Conservation (phyloP, 2,113 vertebrate species). For the Chamaetylas fuelleborni region DNA sequence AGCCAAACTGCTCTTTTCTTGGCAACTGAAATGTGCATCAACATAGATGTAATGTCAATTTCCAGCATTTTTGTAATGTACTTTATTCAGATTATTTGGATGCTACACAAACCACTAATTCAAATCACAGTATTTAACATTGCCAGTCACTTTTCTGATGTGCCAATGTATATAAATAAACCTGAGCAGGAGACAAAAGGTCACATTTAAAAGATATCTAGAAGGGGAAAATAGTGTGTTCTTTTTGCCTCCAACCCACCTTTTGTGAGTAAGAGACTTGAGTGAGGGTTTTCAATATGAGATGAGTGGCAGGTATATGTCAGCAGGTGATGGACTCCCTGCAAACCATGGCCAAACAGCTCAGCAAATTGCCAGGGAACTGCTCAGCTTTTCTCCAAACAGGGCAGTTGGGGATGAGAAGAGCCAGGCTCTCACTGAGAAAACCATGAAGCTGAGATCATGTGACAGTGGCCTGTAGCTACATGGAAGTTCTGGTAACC, state of each 20-base stretch:
- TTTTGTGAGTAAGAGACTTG: not conserved
- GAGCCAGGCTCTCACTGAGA: not conserved
- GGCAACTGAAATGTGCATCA: constrained; percentile 14
- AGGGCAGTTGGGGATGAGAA: not conserved
- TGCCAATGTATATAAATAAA: not conserved
- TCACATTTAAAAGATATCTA: not conserved
- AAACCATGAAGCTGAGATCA: not conserved
- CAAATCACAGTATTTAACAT: constrained; percentile 5
- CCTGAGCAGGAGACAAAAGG: not conserved
- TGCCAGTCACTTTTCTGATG: not conserved
- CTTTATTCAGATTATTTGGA: constrained; percentile 24
- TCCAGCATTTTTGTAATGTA: not conserved
- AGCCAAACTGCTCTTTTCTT: constrained; percentile 66
- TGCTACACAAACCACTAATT: not conserved
- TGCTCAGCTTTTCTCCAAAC: not conserved
- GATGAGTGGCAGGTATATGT: not conserved
- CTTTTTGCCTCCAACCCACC: not conserved
- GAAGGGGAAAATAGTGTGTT: not conserved
- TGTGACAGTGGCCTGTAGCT: not conserved
- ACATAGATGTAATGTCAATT: constrained; percentile 18
- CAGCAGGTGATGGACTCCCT: not conserved
- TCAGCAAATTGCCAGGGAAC: not conserved
- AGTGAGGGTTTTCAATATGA: not conserved
- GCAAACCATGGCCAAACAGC: not conserved
- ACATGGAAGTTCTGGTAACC: not conserved